Evolutionary conservation across 2,797 vertebrate genomes (phyloP), one percentile per base, ranked within the genome.

Genomic region (Bryconaethiops microstoma): DNA sequence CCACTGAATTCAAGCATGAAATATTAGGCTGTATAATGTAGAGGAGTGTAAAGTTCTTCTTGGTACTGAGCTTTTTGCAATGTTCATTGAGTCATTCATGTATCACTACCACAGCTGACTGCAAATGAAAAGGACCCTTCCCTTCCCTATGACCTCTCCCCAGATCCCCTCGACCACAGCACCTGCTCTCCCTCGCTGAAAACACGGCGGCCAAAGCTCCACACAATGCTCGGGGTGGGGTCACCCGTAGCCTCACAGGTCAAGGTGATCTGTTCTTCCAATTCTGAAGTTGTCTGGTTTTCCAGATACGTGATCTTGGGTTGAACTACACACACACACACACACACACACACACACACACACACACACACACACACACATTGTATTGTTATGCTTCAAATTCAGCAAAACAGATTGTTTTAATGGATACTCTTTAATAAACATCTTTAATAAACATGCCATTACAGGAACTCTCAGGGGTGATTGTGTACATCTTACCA

Each of bases 171-270:
- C 23, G 59, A 54, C 45, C 57, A 25, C 55, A 76, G 83, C 96
- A 98, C 98, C 98, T 99, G 98, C 86, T 98, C 96, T 91, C 96
- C 97, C 17, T 93, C 97, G 74, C 94, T 96, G 94, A 98, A 98
- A 86, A 96, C 92, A 1, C 92, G 89, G 0, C 92, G 94, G 21
- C 95, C 94, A 19, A 95, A 97, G 77, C 96, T 98, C 98, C 98
- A 99, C 74, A 95, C 95, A 89, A 99, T 98, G 84, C 95, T 95
- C 69, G 98, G 98, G 9, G 97, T 97, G 16, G 98, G 98, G 86
- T 99, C 98, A 19, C 98, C 98, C 0, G 96, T 96, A 0, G 98
- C 97, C 90, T 99, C 97, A 7, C 98, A 99, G 84, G 97, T 99
- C 86, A 99, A 91, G 0, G 94, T 97, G 84, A 99, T 96, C 86